Conservation (phyloP, 2,113 vertebrate genomes). For the Ibidorhyncha struthersii region DNA sequence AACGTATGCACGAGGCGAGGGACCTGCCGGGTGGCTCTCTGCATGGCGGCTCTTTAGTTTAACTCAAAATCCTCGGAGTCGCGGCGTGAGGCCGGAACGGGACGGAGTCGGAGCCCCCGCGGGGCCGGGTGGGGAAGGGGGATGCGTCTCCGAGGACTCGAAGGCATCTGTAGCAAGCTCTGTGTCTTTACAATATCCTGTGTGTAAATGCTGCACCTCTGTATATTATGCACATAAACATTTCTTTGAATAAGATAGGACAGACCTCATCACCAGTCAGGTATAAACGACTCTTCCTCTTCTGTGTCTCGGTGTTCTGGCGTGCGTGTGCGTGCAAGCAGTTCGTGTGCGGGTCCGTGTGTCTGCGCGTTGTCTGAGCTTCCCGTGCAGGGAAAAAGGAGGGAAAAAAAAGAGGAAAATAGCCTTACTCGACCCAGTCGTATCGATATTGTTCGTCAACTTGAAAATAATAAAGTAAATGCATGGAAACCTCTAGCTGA, state of each 20-base stretch:
- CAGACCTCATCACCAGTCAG: constrained; percentile 63
- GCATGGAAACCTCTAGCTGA: constrained; percentile 18
- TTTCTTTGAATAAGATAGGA: constrained; percentile 53
- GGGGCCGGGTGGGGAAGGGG: background rate
- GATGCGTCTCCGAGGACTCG: background rate
- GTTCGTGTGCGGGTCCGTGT: background rate
- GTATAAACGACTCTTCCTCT: background rate
- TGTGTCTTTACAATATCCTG: constrained; percentile 55
- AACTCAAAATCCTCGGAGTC: background rate
- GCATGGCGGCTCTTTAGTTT: background rate
- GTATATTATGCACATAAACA: constrained; percentile 57
- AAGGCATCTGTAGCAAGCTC: constrained; percentile 50
- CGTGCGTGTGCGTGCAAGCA: background rate
- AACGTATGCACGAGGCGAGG: background rate
- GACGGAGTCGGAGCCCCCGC: too few relatives aligned
- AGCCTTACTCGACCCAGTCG: constrained; percentile 71
- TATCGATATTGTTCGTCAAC: constrained; percentile 25
- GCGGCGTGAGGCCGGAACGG: background rate
- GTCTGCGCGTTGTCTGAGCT: background rate
- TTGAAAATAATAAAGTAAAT: constrained; percentile 47
- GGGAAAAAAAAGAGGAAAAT: constrained; percentile 8
- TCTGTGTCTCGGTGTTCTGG: background rate
- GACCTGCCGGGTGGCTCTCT: background rate
- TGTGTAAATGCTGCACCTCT: constrained; percentile 70
- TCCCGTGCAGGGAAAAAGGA: constrained; percentile 1